Percentiles rank a stretch among this genome's conserved stretches.
Conservation (phyloP, 2,113 vertebrate genomes). For the Triplophysa tibetana region DNA sequence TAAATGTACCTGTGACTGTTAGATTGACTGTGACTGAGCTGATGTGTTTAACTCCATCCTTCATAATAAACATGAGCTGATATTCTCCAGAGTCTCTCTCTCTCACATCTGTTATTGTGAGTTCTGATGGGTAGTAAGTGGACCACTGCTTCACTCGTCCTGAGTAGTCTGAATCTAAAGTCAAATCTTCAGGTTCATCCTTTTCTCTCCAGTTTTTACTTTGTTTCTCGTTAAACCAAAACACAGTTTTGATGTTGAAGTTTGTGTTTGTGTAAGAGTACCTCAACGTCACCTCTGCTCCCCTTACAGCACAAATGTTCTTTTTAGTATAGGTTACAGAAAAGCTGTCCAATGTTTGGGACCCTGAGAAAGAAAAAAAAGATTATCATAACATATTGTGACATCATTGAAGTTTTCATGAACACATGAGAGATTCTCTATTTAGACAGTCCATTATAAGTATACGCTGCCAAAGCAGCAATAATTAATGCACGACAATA, state of each 20-base stretch:
- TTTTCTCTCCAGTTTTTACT: conserved; percentile 41
- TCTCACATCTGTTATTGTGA: conserved; percentile 40
- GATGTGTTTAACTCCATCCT: background rate
- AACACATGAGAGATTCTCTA: too few species aligned
- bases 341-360: too few species aligned
- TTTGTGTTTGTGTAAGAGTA: background rate
- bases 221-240: conserved; percentile 46
- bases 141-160: background rate
- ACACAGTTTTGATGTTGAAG: background rate
- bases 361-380: background rate
- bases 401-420: background rate
- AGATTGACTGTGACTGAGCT: conserved; percentile 6
- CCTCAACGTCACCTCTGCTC: background rate
- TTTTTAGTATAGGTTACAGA: too few species aligned
- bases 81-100: conserved; percentile 41
- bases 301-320: background rate
- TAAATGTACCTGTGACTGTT: background rate
- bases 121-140: background rate
- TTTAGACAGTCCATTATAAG: too few species aligned
- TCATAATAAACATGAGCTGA: conserved; percentile 11
- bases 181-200: conserved; percentile 43
- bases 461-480: too few species aligned
- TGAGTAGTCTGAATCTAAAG: conserved; percentile 46
- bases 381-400: background rate
- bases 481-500: too few species aligned